phyloP scores from a whole-genome alignment of 2,797 vertebrate genomes.

The Clarias platycephalus region DNA sequence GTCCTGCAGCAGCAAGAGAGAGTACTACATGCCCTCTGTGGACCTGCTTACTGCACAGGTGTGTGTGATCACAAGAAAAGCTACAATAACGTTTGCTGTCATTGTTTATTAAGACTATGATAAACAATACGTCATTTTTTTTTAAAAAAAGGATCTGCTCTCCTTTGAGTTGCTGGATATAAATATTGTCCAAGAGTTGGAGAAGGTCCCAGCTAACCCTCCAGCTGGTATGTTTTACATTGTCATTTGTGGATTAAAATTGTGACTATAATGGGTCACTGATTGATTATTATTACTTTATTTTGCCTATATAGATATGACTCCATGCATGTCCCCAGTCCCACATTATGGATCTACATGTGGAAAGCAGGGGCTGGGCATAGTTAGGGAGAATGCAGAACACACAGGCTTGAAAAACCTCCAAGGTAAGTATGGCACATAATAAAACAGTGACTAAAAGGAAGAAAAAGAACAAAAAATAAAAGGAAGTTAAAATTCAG shows the following conservation, averaged over 20 bases:
- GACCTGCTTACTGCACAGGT: slow-evolving; percentile 97
- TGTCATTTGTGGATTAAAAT: not conserved
- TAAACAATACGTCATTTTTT: slow-evolving; percentile 13
- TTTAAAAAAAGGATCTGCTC: slow-evolving; percentile 85
- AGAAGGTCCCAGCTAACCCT: slow-evolving; percentile 90
- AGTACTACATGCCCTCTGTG: slow-evolving; percentile 90
- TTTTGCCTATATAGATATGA: slow-evolving; percentile 79
- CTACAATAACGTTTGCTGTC: not conserved
- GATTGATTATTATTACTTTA: slow-evolving; percentile 20
- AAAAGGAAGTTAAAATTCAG: not conserved
- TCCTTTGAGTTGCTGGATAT: slow-evolving; percentile 97
- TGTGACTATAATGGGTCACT: not conserved
- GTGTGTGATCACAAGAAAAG: not conserved
- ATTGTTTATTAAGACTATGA: slow-evolving; percentile 5
- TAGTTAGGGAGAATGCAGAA: slow-evolving; percentile 79
- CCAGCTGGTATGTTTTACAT: slow-evolving; percentile 82
- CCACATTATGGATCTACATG: slow-evolving; percentile 78
- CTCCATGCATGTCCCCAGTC: slow-evolving; percentile 89
- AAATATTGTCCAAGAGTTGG: slow-evolving; percentile 95
- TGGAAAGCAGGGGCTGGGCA: slow-evolving; percentile 77
- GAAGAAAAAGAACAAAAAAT: no score
- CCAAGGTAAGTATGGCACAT: slow-evolving; percentile 76
- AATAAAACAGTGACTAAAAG: not conserved
- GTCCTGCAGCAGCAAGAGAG: slow-evolving; percentile 74
- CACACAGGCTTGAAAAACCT: slow-evolving; percentile 73